Evolutionary conservation across 2,888 invertebrate genomes (phyloP).

Genomic region (Aricia artaxerxes): DNA sequence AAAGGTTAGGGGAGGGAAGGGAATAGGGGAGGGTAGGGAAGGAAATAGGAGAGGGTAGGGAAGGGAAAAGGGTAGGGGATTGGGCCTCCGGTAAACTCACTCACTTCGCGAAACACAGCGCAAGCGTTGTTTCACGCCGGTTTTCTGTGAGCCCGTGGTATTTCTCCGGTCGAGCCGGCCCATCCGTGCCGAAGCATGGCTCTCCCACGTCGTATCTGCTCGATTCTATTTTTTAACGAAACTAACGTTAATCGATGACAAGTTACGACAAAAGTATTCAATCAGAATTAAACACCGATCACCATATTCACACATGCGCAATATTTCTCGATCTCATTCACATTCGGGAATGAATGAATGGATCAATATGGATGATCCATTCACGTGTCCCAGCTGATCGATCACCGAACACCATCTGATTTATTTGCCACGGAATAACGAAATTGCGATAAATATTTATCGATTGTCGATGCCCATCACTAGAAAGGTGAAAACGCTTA

Average conservation of each 20-base stretch:
- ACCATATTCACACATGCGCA: neutral
- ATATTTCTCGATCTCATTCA: constrained; percentile 15
- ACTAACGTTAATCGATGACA: neutral
- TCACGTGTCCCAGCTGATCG: constrained; percentile 58
- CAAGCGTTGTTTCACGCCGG: too few species aligned
- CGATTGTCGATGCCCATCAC: constrained; percentile 1
- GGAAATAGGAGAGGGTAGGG: too few species aligned
- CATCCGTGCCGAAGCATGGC: too few species aligned
- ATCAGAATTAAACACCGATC: constrained; percentile 7
- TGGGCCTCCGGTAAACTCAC: too few species aligned
- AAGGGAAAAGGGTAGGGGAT: too few species aligned
- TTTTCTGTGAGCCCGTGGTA: too few species aligned
- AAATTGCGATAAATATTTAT: constrained; percentile 23
- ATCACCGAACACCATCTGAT: constrained; percentile 37
- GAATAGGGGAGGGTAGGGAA: too few species aligned
- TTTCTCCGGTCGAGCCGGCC: too few species aligned
- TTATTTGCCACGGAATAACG: constrained; percentile 42
- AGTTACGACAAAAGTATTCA: neutral
- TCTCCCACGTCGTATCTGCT: neutral
- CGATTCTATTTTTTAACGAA: neutral
- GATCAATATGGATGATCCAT: constrained; percentile 75
- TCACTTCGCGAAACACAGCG: too few species aligned
- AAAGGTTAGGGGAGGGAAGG: too few species aligned
- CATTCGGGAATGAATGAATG: constrained; percentile 39
- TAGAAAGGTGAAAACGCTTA: constrained; percentile 10